Percentiles rank a stretch among this genome's conserved stretches.
phyloP scores from a whole-genome alignment of 2,888 invertebrate species.

The Empis livida region DNA sequence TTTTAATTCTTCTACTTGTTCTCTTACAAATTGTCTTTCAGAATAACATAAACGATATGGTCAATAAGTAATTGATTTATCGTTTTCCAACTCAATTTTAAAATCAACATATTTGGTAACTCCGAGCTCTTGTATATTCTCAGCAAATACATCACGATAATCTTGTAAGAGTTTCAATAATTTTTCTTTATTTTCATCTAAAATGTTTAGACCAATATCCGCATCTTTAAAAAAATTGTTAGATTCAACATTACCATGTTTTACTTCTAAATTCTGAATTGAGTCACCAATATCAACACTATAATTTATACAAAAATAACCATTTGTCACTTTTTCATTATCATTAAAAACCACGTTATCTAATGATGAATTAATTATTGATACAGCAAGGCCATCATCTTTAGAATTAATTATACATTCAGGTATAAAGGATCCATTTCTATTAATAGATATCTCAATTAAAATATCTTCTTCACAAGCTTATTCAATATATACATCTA shows the following conservation, averaged over 20 bases:
- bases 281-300: background rate
- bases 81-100: constrained; percentile 9
- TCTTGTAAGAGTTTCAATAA: constrained; percentile 6
- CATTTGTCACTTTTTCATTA: background rate
- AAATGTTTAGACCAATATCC: background rate
- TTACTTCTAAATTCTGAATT: background rate
- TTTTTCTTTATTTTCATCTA: constrained; percentile 2
- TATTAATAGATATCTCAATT: background rate
- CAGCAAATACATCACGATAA: constrained; percentile 7
- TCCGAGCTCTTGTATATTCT: constrained; percentile 9
- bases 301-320: background rate
- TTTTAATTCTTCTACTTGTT: constrained; percentile 9
- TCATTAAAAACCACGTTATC: background rate
- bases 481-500: background rate
- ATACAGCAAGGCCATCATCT: background rate
- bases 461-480: background rate
- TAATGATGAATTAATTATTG: background rate
- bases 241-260: background rate
- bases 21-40: constrained; percentile 8
- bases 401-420: background rate
- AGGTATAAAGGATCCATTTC: background rate
- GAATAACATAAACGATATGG: constrained; percentile 10
- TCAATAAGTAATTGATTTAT: constrained; percentile 8
- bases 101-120: constrained; percentile 8
- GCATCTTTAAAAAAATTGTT: background rate